A percentile compares a stretch with the other conserved stretches of the same genome.
These are phyloP conservation scores for Passer montanus DNA, from an alignment of 2,113 vertebrate species.

Conservation along the genomic window DNA sequence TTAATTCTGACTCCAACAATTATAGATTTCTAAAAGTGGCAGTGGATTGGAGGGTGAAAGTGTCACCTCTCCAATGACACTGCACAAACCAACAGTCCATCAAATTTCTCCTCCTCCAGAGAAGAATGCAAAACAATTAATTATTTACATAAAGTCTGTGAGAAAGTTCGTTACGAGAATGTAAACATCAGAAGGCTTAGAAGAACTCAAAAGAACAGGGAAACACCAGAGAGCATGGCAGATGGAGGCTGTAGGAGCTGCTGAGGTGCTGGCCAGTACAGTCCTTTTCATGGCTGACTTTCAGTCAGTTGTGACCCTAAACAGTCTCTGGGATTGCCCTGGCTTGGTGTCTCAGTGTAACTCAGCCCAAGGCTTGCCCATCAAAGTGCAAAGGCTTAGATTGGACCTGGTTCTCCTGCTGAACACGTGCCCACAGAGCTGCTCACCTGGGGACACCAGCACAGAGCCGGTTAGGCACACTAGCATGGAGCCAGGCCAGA, in stretches of 20 bases:
- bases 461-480: neutral
- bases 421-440: neutral
- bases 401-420: neutral
- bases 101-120: no score
- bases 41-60: no score
- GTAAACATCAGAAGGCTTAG: no score
- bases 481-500: neutral
- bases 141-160: no score
- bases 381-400: neutral
- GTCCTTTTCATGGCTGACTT: neutral
- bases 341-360: neutral
- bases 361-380: neutral
- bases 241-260: neutral
- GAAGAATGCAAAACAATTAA: no score
- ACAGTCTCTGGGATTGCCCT: neutral
- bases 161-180: no score
- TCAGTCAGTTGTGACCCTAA: neutral
- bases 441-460: rapidly evolving
- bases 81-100: no score
- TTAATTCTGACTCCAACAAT: no score
- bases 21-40: no score
- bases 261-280: neutral
- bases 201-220: no score
- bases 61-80: no score
- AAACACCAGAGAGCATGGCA: rapidly evolving